Evolutionary conservation across 2,888 invertebrate species (phyloP).

Genomic region (Oegoconia quadripuncta): DNA sequence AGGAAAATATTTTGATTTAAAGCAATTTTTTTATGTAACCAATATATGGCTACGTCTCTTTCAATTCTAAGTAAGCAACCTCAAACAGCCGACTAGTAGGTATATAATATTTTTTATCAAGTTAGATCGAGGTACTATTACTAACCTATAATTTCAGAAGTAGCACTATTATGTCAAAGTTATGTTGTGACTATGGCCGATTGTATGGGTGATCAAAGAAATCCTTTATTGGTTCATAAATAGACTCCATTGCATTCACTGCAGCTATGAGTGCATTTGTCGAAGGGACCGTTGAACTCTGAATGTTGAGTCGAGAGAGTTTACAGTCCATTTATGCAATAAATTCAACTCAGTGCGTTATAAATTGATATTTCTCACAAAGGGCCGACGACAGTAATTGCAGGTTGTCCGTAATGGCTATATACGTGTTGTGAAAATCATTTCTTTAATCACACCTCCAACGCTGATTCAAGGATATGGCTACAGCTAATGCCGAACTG

Average conservation of each 20-base stretch:
- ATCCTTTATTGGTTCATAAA: constrained; percentile 6
- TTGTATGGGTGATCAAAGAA: background rate
- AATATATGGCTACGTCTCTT: too few species aligned
- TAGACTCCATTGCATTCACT: constrained; percentile 13
- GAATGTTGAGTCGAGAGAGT: constrained; percentile 7
- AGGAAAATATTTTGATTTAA: too few species aligned
- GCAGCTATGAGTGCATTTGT: constrained; percentile 25
- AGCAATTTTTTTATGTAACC: too few species aligned
- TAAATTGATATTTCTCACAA: constrained; percentile 55
- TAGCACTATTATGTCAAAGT: background rate
- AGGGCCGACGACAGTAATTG: constrained; percentile 55
- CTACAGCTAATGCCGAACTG: constrained; percentile 34
- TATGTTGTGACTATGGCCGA: background rate
- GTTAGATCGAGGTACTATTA: too few species aligned
- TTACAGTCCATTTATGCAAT: constrained; percentile 20
- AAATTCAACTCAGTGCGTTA: constrained; percentile 23
- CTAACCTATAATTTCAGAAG: too few species aligned
- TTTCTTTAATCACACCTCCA: constrained; percentile 44
- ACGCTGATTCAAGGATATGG: constrained; percentile 41
- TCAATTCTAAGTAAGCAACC: too few species aligned
- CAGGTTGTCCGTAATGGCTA: constrained; percentile 42
- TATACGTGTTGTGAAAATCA: constrained; percentile 46
- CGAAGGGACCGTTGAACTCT: constrained; percentile 29
- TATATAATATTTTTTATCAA: too few species aligned
- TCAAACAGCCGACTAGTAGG: too few species aligned